phyloP scores from a whole-genome alignment of 2,888 invertebrate genomes.

The Antheraea yamamai region DNA sequence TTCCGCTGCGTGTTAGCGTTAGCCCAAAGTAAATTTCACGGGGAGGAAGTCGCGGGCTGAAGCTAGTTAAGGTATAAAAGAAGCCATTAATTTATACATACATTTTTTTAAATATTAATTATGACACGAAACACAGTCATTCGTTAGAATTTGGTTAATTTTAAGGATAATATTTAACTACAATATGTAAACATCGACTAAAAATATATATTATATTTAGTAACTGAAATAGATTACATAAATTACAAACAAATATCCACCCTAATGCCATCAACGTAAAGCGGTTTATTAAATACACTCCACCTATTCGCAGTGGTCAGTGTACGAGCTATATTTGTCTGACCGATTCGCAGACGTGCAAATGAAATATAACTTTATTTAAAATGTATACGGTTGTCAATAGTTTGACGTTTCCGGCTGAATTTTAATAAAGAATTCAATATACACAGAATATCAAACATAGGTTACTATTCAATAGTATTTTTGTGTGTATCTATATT shows the following conservation, averaged over 20 bases:
- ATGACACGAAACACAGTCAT: background rate
- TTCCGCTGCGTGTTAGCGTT: too few relatives aligned
- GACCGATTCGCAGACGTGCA: conserved; percentile 47
- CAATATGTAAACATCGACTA: conserved; percentile 13
- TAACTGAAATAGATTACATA: conserved; percentile 49
- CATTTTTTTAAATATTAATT: background rate
- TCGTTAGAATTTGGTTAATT: background rate
- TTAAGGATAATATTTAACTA: conserved; percentile 3
- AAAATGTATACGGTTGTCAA: conserved; percentile 47
- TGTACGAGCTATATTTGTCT: conserved; percentile 37
- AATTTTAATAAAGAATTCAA: background rate
- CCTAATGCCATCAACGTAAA: conserved; percentile 22
- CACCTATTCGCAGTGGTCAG: conserved; percentile 13
- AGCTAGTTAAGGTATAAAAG: too few relatives aligned
- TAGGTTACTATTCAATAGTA: too few relatives aligned
- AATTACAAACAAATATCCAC: conserved; percentile 31
- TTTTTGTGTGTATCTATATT: too few relatives aligned
- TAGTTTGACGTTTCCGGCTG: conserved; percentile 23
- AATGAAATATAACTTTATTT: conserved; percentile 42
- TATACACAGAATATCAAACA: too few relatives aligned
- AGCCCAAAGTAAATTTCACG: too few relatives aligned
- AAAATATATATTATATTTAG: conserved; percentile 53
- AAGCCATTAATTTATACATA: too few relatives aligned
- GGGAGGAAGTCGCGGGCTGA: too few relatives aligned
- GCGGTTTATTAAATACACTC: conserved; percentile 30